Percentiles rank a stretch among this genome's conserved stretches.
Conservation (phyloP, 1,140 invertebrate species). For the Drosophila simulans region DNA sequence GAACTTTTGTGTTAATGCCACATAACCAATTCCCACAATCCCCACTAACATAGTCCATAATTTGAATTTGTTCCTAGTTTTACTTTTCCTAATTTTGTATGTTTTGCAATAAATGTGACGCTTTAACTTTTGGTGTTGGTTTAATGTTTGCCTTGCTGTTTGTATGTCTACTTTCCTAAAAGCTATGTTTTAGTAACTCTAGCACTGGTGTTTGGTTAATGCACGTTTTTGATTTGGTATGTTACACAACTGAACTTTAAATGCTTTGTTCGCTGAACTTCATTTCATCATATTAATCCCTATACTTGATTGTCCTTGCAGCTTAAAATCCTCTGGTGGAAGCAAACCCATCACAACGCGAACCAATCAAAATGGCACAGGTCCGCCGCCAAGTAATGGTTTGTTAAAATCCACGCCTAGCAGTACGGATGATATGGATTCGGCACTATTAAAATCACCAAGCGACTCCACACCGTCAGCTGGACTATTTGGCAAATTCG, state of each 20-base stretch:
- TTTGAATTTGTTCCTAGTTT: conserved; percentile 24
- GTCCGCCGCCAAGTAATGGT: conserved; percentile 67
- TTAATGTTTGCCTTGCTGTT: conserved; percentile 21
- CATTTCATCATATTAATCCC: conserved; percentile 19
- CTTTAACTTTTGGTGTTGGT: conserved; percentile 36
- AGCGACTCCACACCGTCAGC: conserved; percentile 86
- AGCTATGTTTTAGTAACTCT: conserved; percentile 14
- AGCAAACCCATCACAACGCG: conserved; percentile 57
- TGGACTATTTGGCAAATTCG: conserved; percentile 92
- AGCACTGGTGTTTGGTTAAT: conserved; percentile 18
- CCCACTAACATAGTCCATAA: conserved; percentile 6
- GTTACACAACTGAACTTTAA: conserved; percentile 36
- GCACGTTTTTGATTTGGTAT: conserved; percentile 55
- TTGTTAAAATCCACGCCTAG: conserved; percentile 85
- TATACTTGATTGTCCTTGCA: conserved; percentile 37
- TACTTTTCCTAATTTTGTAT: conserved; percentile 11
- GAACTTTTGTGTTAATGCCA: conserved; percentile 8
- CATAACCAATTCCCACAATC: conserved; percentile 3
- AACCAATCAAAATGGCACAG: conserved; percentile 59
- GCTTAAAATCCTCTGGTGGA: conserved; percentile 63
- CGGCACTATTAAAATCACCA: conserved; percentile 86
- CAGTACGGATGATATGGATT: conserved; percentile 88
- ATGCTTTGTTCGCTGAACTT: neutral
- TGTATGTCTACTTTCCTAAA: conserved; percentile 4
- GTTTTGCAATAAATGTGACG: conserved; percentile 34